Evolutionary conservation across 2,888 invertebrate species (phyloP).

Genomic region (Harpalus rubripes): DNA sequence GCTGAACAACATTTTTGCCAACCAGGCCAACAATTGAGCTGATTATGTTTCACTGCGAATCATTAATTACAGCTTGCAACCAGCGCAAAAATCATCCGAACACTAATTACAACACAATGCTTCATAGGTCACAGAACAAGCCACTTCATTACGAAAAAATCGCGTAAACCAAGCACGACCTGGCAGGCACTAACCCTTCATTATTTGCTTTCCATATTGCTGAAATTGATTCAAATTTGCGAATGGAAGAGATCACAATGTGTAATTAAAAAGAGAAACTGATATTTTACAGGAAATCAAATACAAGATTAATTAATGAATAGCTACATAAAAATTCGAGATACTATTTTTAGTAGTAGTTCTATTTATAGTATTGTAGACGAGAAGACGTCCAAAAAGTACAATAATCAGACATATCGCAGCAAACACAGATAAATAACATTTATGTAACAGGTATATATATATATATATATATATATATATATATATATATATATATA

Average conservation of each 20-base stretch:
- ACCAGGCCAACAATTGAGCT: conserved; percentile 5
- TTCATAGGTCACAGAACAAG: conserved; percentile 5
- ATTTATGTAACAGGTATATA: no score
- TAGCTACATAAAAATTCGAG: no score
- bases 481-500: no score
- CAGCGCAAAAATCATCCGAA: background rate
- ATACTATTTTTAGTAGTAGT: no score
- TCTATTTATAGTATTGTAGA: no score
- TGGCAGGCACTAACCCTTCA: background rate
- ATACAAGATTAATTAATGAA: no score
- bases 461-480: no score
- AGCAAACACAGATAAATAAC: no score
- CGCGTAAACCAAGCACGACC: background rate
- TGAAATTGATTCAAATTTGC: background rate
- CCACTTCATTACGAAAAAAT: conserved; percentile 23
- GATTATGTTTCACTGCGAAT: conserved; percentile 11
- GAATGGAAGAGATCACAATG: background rate
- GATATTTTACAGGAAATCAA: background rate
- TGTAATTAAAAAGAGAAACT: background rate
- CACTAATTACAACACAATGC: conserved; percentile 15
- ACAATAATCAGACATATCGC: no score
- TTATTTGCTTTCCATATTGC: background rate
- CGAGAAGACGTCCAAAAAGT: no score
- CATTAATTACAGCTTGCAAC: conserved; percentile 22
- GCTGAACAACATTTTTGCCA: conserved; percentile 2